These are phyloP conservation scores for Coleophora deauratella DNA, from an alignment of 2,888 invertebrate species.

Conservation along the genomic window DNA sequence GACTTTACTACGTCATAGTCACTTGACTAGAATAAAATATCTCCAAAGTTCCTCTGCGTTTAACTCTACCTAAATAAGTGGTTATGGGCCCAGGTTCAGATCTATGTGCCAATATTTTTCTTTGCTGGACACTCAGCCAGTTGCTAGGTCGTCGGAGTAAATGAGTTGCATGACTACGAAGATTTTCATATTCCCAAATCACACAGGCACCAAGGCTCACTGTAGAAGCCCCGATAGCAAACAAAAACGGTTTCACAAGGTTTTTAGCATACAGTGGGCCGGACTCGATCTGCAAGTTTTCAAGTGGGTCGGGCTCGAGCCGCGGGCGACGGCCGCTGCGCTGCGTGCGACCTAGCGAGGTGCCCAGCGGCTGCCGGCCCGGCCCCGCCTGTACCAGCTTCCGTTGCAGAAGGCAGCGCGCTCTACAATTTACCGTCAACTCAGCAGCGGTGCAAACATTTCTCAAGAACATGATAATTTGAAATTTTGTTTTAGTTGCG, in stretches of 20 bases:
- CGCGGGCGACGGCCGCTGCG: constrained; percentile 31
- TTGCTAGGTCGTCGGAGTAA: constrained; percentile 66
- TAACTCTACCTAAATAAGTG: too few relatives aligned
- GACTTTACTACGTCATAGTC: too few relatives aligned
- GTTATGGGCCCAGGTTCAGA: too few relatives aligned
- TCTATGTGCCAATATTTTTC: constrained; percentile 38
- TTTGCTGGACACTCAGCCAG: constrained; percentile 67
- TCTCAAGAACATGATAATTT: constrained; percentile 55
- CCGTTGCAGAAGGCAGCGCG: constrained; percentile 17
- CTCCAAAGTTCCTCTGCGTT: too few relatives aligned
- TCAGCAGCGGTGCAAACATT: constrained; percentile 54
- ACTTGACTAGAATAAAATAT: too few relatives aligned
- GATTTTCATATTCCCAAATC: constrained; percentile 90
- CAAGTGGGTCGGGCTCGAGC: constrained; percentile 49
- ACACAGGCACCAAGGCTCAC: constrained; percentile 83
- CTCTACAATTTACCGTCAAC: constrained; percentile 40
- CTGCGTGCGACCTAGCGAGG: constrained; percentile 33
- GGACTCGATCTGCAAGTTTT: constrained; percentile 49
- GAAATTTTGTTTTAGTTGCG: not conserved
- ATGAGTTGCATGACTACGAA: constrained; percentile 69
- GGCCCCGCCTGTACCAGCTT: constrained; percentile 18
- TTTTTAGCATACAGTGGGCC: constrained; percentile 54
- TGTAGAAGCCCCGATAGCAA: constrained; percentile 78
- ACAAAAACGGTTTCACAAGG: constrained; percentile 76
- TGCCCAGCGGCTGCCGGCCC: constrained; percentile 24